These are phyloP conservation scores for Cavia porcellus DNA, from an alignment of 2,113 vertebrate genomes.

Conservation along the genomic window DNA sequence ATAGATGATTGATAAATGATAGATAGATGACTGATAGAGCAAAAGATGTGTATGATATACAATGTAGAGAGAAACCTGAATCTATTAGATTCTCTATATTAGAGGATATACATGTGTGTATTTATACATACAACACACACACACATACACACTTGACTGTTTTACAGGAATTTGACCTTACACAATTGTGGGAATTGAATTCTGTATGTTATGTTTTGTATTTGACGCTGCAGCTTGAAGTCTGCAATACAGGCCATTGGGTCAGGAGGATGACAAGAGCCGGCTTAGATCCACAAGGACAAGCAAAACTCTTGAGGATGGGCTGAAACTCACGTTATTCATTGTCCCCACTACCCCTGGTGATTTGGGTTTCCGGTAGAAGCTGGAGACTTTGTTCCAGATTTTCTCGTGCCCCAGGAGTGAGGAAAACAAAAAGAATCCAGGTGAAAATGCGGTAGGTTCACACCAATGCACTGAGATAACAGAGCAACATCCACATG, in stretches of 20 bases:
- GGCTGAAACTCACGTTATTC: neutral
- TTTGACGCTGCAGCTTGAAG: neutral
- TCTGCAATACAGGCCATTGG: neutral
- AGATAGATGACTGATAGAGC: too few relatives aligned
- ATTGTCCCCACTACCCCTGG: neutral
- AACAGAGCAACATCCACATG: accelerated
- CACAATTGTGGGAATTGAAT: neutral
- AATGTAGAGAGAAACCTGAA: neutral
- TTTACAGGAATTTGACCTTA: neutral
- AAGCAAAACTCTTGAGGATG: neutral
- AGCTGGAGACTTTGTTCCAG: neutral
- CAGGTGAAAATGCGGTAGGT: neutral
- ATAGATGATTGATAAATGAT: too few relatives aligned
- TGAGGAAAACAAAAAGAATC: neutral
- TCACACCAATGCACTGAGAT: neutral
- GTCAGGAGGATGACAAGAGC: neutral
- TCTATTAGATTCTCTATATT: neutral
- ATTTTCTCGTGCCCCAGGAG: neutral
- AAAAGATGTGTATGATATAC: neutral
- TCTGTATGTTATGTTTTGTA: neutral
- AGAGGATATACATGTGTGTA: neutral
- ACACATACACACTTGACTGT: neutral
- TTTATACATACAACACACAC: too few relatives aligned
- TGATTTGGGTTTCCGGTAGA: neutral
- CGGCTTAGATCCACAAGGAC: neutral